Evolutionary conservation across 2,113 vertebrate species (phyloP), one percentile per base, ranked within the genome.

Genomic region (Lophochroa leadbeateri): DNA sequence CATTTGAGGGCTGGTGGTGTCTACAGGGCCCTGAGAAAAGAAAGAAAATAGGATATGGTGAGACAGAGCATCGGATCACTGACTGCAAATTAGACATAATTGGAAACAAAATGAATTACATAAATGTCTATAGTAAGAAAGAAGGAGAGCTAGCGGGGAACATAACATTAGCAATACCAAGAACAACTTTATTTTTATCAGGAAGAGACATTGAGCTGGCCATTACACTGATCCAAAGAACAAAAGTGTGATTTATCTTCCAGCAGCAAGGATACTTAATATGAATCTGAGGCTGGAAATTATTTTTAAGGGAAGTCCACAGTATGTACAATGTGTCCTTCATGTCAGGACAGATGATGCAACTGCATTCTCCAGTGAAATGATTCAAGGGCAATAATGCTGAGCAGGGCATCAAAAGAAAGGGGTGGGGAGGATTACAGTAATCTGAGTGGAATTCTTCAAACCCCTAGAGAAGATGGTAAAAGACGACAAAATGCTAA

Each of bases 171-270:
- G 31, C 28, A 88, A 85, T 17, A 55, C 20, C 13, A n/a, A 86
- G 14, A 85, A 6, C 5, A 61, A 79, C 76, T 88, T 82, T 71
- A 74, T 80, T 94, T 88, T 92, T 77, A 77, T 70, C 52, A 55
- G 29, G 15, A 93, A 39, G 27, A 88, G 31, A 52, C 28, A 83
- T 24, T 1, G 0, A 72, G 20, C 37, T 70, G 58, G 37, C 18
- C 44, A 69, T 76, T 92, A 55, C 39, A 72, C 9, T 61, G 70
- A 86, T 74, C 39, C 58, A 74, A 81, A 88, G 58, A 90, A 90
- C 13, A 88, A 57, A 96, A 83, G 7, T 49, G 44, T 69, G 41
- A 92, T 96, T 88, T 94, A 81, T 86, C 68, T 77, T 83, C 55
- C 37, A 89, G 60, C 11, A 74, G 50, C 24, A 89, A 88, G 37